Evolutionary conservation across 2,797 vertebrate species (phyloP), one percentile per base, ranked within the genome.

Genomic region (Neopelma chrysocephalum): DNA sequence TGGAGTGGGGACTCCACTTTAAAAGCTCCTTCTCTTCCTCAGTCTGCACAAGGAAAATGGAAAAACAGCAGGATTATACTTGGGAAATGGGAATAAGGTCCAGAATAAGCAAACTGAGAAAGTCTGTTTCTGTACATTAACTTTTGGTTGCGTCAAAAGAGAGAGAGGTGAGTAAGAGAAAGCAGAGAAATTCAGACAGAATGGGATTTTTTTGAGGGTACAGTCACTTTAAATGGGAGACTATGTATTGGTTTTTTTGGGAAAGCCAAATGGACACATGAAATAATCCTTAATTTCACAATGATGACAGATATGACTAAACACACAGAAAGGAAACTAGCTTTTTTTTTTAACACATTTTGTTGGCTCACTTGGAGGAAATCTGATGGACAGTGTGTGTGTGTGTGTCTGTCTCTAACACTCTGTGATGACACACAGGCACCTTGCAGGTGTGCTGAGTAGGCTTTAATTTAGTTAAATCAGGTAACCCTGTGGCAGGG

Each of bases 261-360:
- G 45, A 68, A 83, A 91, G 60, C 48, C 11, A 48, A 38, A 70
- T 0, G 0, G 54, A 42, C 19, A 16, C 2, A 2, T 14, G 5
- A 25, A 85, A 50, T 68, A 89, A 81, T 42, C 48, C 45, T 70
- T 47, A 31, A 66, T 66, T 79, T 79, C 43, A 34, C 51, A 75
- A 17, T 8, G 14, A 43, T 3, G 2, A 12, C 38, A 81, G 45
- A 11, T 34, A n/a, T 2, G 69, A n/a, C 72, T 76, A 72, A 91
- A 50, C 31, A 34, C 26, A 36, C 12, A 25, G 57, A 61, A 34
- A 69, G 32, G 72, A 86, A 62, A 64, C 2, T 27, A 26, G 26
- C 27, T 8, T 18, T 15, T 72, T 15, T 72, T 84, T 79, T 79
- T 54, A 61, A 60, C 60, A n/a, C 10, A 4, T 17, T 66, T 69